Conservation (phyloP, 2,113 vertebrate species). For the Gymnorhina tibicen region DNA sequence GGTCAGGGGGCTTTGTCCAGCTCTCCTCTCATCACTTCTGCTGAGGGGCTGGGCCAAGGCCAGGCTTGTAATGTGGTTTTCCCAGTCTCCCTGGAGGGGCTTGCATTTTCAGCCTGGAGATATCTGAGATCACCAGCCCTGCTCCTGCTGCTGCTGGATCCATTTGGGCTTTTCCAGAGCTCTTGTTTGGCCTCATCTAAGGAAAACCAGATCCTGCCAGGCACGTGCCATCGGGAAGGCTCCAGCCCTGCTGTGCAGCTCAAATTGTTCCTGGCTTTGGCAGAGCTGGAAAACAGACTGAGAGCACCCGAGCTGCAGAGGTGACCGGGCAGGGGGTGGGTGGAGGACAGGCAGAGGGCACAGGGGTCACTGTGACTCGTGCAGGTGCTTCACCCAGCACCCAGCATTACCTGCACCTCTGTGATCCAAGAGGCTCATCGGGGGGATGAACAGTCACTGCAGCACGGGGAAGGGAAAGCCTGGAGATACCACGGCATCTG, state of each 20-base stretch:
- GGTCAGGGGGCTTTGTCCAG: background rate
- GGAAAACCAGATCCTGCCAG: background rate
- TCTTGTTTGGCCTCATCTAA: background rate
- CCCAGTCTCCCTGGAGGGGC: background rate
- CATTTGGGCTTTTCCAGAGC: background rate
- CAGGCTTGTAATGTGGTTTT: background rate
- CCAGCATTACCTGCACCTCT: fast-evolving
- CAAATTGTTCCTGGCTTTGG: background rate
- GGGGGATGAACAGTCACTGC: background rate
- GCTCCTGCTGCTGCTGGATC: background rate
- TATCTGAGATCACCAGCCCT: background rate
- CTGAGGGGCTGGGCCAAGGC: background rate
- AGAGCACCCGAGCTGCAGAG: background rate
- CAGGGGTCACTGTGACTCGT: background rate
- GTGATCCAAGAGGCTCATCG: fast-evolving
- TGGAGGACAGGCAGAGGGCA: background rate
- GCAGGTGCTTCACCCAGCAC: background rate
- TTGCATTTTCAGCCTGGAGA: background rate
- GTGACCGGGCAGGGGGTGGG: background rate
- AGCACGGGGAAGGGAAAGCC: background rate
- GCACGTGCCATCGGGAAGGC: fast-evolving
- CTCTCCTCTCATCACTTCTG: fast-evolving
- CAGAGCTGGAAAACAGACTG: background rate
- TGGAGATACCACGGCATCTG: background rate
- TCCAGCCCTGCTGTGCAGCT: background rate